These are phyloP conservation scores for Crossocerus cetratus DNA, from an alignment of 2,888 invertebrate species.

Conservation along the genomic window DNA sequence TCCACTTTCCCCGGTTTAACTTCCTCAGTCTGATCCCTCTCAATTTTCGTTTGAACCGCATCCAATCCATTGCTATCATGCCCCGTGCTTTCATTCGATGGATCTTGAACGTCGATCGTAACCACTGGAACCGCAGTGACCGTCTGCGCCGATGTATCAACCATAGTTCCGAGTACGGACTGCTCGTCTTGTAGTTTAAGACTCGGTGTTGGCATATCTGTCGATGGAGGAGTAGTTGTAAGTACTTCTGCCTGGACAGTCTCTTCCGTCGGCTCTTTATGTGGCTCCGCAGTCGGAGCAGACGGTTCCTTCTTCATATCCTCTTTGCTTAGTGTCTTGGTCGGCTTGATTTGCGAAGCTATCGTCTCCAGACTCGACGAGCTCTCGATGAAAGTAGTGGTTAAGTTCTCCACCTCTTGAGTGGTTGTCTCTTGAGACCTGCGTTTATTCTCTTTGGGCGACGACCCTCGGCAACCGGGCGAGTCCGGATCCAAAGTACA, in stretches of 20 bases:
- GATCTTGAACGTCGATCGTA: slow-evolving; percentile 34
- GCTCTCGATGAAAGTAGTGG: slow-evolving; percentile 8
- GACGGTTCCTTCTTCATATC: slow-evolving; percentile 62
- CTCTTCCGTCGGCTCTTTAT: slow-evolving; percentile 59
- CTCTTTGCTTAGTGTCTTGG: slow-evolving; percentile 64
- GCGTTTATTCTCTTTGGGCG: slow-evolving; percentile 19
- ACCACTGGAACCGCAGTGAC: slow-evolving; percentile 19
- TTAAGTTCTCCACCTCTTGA: slow-evolving; percentile 22
- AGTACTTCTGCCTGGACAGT: slow-evolving; percentile 55
- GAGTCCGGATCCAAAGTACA: slow-evolving; percentile 7
- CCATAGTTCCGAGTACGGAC: slow-evolving; percentile 28
- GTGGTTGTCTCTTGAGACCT: slow-evolving; percentile 15
- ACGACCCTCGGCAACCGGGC: slow-evolving; percentile 14
- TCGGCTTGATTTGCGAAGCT: slow-evolving; percentile 68
- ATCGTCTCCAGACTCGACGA: slow-evolving; percentile 36
- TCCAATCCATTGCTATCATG: slow-evolving; percentile 34
- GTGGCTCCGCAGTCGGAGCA: slow-evolving; percentile 61
- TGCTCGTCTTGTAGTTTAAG: slow-evolving; percentile 55
- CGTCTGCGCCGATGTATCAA: slow-evolving; percentile 49
- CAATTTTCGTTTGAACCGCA: slow-evolving; percentile 22
- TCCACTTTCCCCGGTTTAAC: slow-evolving; percentile 46
- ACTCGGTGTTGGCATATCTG: slow-evolving; percentile 47
- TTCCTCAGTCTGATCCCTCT: slow-evolving; percentile 44
- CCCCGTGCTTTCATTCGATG: not conserved
- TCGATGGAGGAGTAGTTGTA: slow-evolving; percentile 52